phyloP scores from a whole-genome alignment of 2,888 invertebrate genomes.

The Xanthia togata region DNA sequence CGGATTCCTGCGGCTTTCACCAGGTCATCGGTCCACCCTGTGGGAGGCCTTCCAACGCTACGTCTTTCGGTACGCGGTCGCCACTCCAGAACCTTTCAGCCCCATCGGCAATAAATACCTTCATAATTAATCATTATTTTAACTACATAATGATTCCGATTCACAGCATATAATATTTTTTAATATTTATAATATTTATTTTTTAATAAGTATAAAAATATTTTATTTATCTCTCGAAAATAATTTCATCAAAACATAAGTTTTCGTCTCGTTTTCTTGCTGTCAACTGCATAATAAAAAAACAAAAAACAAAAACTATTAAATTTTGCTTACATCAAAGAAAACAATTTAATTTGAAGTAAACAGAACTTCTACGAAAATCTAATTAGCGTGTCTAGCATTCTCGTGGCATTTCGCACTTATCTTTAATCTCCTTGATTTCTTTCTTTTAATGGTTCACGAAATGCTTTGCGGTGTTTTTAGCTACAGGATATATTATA shows the following conservation, averaged over 20 bases:
- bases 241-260: neutral
- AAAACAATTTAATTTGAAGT: conserved; percentile 35
- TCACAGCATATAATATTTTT: neutral
- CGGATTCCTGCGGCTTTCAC: too few species aligned
- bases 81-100: too few species aligned
- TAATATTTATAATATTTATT: too few species aligned
- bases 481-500: neutral
- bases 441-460: conserved; percentile 25
- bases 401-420: conserved; percentile 31
- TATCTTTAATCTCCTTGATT: conserved; percentile 35
- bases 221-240: neutral
- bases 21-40: too few species aligned
- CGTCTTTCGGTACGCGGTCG: too few species aligned
- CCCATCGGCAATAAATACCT: neutral
- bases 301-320: neutral
- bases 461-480: conserved; percentile 16
- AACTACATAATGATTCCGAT: neutral
- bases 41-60: too few species aligned
- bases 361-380: conserved; percentile 36
- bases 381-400: conserved; percentile 48
- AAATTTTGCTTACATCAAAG: conserved; percentile 31
- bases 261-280: neutral
- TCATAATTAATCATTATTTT: neutral
- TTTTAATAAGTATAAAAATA: too few species aligned
- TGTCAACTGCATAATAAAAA: conserved; percentile 6